Conservation (phyloP, 2,113 vertebrate species). For the Bos javanicus region DNA sequence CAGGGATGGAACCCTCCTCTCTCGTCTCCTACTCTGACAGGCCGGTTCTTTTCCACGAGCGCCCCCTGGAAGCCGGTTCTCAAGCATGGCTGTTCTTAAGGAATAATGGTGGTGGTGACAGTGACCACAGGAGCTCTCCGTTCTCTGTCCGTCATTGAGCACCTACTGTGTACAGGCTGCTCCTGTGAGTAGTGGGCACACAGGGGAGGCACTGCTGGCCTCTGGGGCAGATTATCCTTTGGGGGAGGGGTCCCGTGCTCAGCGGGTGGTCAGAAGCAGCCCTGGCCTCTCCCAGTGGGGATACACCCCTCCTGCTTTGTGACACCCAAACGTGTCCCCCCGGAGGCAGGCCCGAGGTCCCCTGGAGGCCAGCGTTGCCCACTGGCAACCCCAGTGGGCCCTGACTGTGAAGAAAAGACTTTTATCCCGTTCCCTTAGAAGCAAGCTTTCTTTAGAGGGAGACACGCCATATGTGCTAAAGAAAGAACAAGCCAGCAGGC, state of each 20-base stretch:
- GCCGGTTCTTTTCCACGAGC: accelerated
- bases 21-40: neutral
- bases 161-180: accelerated
- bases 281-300: neutral
- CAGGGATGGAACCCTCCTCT: accelerated
- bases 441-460: neutral
- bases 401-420: neutral
- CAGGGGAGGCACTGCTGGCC: accelerated
- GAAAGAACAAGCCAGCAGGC: accelerated
- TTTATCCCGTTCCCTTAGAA: neutral
- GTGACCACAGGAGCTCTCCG: accelerated
- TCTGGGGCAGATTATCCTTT: neutral
- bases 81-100: neutral
- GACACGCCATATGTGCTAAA: accelerated
- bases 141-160: neutral
- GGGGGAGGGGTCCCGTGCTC: no score
- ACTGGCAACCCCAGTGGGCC: neutral
- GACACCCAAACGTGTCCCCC: neutral
- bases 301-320: neutral
- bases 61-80: neutral
- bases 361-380: neutral
- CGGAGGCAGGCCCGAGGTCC: neutral
- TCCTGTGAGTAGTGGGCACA: neutral
- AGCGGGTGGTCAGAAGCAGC: no score
- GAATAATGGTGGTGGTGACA: accelerated